These are phyloP conservation scores for Parazoanthus swiftii DNA, from an alignment of 92 coral and sea anemone species.

Conservation along the genomic window DNA sequence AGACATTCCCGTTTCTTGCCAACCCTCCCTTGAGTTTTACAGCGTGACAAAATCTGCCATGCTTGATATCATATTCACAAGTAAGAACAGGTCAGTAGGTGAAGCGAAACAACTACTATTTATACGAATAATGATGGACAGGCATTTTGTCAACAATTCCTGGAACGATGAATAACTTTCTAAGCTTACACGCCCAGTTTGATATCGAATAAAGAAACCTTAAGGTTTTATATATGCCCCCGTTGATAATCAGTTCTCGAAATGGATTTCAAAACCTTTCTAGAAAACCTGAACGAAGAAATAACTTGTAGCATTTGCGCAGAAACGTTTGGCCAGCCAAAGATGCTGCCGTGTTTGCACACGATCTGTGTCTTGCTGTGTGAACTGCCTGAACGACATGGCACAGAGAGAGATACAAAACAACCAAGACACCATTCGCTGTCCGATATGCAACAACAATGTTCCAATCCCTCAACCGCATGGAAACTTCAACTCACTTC, in stretches of 20 bases:
- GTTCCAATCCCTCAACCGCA: background rate
- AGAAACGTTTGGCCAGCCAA: background rate
- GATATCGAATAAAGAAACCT: background rate
- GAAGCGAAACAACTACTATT: background rate
- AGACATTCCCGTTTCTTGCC: no score
- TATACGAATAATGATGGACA: background rate
- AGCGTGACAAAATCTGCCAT: background rate
- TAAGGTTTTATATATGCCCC: background rate
- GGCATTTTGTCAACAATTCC: background rate
- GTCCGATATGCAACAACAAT: background rate
- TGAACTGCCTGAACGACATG: background rate
- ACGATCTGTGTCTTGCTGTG: background rate
- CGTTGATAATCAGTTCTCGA: background rate
- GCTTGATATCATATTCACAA: background rate
- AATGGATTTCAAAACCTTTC: conserved; percentile 17
- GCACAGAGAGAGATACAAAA: background rate
- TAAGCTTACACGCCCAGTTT: background rate
- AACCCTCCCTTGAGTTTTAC: no score
- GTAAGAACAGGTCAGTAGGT: background rate
- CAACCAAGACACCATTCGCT: conserved; percentile 16
- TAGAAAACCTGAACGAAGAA: conserved; percentile 16
- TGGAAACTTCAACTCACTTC: conserved; percentile 11
- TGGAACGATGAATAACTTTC: background rate
- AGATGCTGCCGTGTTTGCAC: background rate
- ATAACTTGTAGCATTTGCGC: background rate